phyloP scores from a whole-genome alignment of 2,113 vertebrate genomes.

The Limanda limanda region DNA sequence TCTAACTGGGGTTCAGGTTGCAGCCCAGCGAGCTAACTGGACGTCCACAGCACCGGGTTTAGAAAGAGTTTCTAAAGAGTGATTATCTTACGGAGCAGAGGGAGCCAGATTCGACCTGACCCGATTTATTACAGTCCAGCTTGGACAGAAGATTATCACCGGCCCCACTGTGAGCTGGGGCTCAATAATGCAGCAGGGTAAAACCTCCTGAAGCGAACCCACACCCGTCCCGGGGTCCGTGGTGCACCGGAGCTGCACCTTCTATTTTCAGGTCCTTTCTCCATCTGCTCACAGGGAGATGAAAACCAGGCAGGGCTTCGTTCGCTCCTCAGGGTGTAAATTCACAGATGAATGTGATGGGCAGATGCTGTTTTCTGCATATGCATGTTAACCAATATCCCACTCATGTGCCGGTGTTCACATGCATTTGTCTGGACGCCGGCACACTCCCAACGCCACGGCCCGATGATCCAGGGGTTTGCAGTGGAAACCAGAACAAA shows the following conservation, averaged over 20 bases:
- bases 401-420: constrained; percentile 9
- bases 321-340: not conserved
- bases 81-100: not conserved
- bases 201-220: constrained; percentile 20
- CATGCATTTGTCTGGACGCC: not conserved
- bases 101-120: constrained; percentile 6
- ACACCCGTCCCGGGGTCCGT: not conserved
- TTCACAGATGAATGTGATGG: constrained; percentile 30
- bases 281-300: constrained; percentile 30
- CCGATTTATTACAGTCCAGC: constrained; percentile 21
- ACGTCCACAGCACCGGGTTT: no score
- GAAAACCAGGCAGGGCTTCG: not conserved
- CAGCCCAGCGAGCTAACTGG: no score
- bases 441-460: not conserved
- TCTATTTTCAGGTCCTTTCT: constrained; percentile 27
- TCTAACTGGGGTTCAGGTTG: no score
- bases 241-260: constrained; percentile 22
- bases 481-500: no score
- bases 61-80: no score
- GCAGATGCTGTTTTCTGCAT: constrained; percentile 22
- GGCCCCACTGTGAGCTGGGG: not conserved
- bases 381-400: constrained; percentile 1
- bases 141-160: constrained; percentile 16
- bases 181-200: constrained; percentile 11
- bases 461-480: no score